Evolutionary conservation across 2,113 vertebrate genomes (phyloP).

Genomic region (Lichenostomus cassidix): DNA sequence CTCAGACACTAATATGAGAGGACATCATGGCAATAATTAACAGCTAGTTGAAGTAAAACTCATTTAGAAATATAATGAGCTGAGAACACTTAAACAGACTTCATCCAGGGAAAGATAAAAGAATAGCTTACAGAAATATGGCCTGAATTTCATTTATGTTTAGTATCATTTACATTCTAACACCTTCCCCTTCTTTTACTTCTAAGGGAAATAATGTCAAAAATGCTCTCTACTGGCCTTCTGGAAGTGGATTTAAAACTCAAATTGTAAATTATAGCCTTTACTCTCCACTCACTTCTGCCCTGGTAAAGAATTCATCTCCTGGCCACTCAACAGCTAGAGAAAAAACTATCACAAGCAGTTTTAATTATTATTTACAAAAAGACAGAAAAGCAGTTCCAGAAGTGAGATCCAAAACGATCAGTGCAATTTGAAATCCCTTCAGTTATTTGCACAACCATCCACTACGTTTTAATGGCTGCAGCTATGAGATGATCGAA

Average conservation of each 20-base stretch:
- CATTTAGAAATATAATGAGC: conserved; percentile 13
- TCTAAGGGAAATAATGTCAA: background rate
- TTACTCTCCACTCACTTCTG: background rate
- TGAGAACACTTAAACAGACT: background rate
- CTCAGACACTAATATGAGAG: background rate
- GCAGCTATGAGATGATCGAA: conserved; percentile 9
- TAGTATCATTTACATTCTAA: background rate
- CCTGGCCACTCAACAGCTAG: background rate
- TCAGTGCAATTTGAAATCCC: background rate
- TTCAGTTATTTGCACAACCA: background rate
- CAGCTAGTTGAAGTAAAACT: background rate
- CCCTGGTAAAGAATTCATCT: background rate
- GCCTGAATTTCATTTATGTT: background rate
- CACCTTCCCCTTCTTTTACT: background rate
- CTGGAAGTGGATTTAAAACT: background rate
- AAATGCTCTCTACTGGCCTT: background rate
- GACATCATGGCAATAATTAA: background rate
- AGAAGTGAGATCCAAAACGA: background rate
- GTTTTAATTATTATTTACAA: background rate
- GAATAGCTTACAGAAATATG: background rate
- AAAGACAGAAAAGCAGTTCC: background rate
- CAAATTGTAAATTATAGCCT: background rate
- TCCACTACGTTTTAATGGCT: background rate
- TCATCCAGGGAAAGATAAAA: background rate
- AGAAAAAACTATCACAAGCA: background rate